Conservation (phyloP, 1,140 invertebrate genomes). For the Orius insidiosus region DNA sequence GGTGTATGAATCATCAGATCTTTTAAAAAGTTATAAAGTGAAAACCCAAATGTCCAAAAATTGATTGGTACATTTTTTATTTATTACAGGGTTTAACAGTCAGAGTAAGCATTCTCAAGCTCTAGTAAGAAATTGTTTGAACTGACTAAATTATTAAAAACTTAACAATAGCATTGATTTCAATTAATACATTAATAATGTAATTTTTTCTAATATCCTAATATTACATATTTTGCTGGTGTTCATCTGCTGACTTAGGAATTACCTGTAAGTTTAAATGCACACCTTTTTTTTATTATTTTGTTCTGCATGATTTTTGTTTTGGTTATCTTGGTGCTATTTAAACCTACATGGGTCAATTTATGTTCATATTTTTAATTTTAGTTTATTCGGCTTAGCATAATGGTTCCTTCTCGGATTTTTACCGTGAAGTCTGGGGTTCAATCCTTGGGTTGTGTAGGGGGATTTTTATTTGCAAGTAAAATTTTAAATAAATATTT, state of each 20-base stretch:
- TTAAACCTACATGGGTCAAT: slow-evolving; percentile 1
- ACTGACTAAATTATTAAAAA: neutral
- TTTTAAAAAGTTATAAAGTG: too few species aligned
- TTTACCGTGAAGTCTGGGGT: too few species aligned
- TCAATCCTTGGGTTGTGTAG: too few species aligned
- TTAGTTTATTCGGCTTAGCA: too few species aligned
- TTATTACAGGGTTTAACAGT: slow-evolving; percentile 37
- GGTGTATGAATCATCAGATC: neutral
- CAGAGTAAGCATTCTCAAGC: slow-evolving; percentile 28
- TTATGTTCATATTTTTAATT: too few species aligned
- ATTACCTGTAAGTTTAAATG: slow-evolving; percentile 20
- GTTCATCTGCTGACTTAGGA: slow-evolving; percentile 17
- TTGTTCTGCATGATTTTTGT: slow-evolving; percentile 12
- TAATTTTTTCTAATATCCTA: neutral
- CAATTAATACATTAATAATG: slow-evolving; percentile 1
- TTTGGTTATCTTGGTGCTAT: slow-evolving; percentile 14
- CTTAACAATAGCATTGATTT: neutral
- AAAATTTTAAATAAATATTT: too few species aligned
- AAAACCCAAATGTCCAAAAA: too few species aligned
- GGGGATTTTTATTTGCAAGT: too few species aligned
- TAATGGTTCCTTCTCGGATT: too few species aligned
- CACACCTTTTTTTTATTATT: slow-evolving; percentile 9
- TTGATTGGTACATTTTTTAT: slow-evolving; percentile 5
- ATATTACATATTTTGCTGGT: slow-evolving; percentile 1
- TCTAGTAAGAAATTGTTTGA: slow-evolving; percentile 8